Percentiles rank a stretch among this genome's conserved stretches.
These are phyloP conservation scores for Ormyrus pomaceus DNA, from an alignment of 2,888 invertebrate genomes.

Conservation along the genomic window DNA sequence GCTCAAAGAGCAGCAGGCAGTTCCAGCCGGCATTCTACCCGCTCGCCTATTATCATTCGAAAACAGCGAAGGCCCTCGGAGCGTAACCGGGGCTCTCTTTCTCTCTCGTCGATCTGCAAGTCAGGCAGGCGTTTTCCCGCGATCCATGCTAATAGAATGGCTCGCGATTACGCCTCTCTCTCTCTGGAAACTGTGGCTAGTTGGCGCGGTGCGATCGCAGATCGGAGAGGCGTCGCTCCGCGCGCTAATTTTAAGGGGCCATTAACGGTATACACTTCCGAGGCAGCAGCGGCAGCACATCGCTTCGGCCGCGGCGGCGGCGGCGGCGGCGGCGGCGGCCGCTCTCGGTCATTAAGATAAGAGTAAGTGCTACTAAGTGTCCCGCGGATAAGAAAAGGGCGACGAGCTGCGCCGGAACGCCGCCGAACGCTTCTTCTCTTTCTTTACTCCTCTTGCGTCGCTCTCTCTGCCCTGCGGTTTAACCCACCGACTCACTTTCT, in stretches of 20 bases:
- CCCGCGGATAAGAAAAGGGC: conserved; percentile 72
- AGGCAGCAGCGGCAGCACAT: not conserved
- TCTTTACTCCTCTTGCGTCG: not conserved
- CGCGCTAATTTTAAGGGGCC: conserved; percentile 73
- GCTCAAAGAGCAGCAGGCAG: not conserved
- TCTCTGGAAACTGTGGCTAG: too few species aligned
- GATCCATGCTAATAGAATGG: too few species aligned
- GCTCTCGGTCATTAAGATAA: conserved; percentile 74
- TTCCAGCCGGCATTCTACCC: not conserved
- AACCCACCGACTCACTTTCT: not conserved
- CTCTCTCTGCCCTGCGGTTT: not conserved
- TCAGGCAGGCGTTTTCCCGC: too few species aligned
- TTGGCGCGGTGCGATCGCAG: not conserved
- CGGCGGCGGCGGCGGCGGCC: conserved; percentile 23
- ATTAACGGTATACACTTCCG: conserved; percentile 73
- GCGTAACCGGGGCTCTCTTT: too few species aligned
- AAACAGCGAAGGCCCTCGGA: too few species aligned
- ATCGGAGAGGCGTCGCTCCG: too few species aligned
- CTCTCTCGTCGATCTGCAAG: too few species aligned
- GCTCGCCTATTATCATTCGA: too few species aligned
- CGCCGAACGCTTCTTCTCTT: conserved; percentile 22
- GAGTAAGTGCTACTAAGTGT: conserved; percentile 76
- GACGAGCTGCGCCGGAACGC: conserved; percentile 23
- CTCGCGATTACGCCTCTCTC: too few species aligned
- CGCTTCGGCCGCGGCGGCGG: conserved; percentile 1